Evolutionary conservation across 1,140 invertebrate genomes (phyloP), one percentile per base, ranked within the genome.

Genomic region (Bombus fervidus): DNA sequence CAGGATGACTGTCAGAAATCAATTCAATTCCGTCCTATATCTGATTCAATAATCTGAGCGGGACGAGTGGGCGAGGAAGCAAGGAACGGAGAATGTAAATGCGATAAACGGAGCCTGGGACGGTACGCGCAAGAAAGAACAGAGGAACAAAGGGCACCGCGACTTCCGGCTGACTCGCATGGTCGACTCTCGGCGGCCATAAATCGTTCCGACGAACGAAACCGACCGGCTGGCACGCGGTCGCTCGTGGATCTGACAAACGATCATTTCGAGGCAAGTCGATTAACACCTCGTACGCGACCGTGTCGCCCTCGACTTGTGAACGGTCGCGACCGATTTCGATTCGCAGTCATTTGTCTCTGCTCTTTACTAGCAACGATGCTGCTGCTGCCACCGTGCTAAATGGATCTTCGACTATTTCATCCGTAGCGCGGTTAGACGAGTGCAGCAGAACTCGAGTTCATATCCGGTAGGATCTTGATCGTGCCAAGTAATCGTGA

Each of bases 21-120:
- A 94, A 94, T 95, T 93, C 94, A 93, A 94, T 93, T 92, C 91
- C 77, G 53, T 87, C 81, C 91, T 92, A 92, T 94, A 94, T 95
- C 94, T 94, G 92, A 94, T 93, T 93, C 87, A 91, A 93, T 93
- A 91, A 94, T 94, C 93, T 93, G 81, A 79, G 80, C 68, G 79
- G 77, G 84, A 68, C 81, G 89, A 90, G 88, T 91, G 89, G 89
- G 86, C 89, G 87, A 90, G 89, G 83, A 87, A 72, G 81, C 81
- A 82, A 91, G 82, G 72, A 82, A 62, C 81, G 72, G 71, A 84
- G 83, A 90, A 87, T 92, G 89, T 92, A 85, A 90, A 92, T 90
- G 91, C 93, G 93, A 93, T 94, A 93, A 94, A 93, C 92, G 83
- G 91, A 91, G 91, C 83, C 59, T 41, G 81, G 78, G 64, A 68